These are phyloP conservation scores for Dicyrtoma fusca DNA, from an alignment of 2,888 invertebrate species.

Conservation along the genomic window DNA sequence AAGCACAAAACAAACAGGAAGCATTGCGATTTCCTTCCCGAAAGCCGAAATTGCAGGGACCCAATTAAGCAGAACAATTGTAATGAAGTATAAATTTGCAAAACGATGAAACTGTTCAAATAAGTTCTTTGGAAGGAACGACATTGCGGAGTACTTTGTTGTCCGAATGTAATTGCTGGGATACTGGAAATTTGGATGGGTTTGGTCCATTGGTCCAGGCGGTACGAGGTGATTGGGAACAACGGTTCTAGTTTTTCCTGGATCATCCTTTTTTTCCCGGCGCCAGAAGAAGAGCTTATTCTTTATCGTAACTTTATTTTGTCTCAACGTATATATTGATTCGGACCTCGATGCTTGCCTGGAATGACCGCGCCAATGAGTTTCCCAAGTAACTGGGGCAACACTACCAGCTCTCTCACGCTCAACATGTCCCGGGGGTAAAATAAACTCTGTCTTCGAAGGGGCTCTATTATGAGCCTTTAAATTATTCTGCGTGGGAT, in stretches of 20 bases:
- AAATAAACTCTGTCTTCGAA: slow-evolving; percentile 85
- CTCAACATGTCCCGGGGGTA: slow-evolving; percentile 84
- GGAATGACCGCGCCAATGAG: slow-evolving; percentile 70
- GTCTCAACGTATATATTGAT: slow-evolving; percentile 83
- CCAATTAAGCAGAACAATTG: slow-evolving; percentile 95
- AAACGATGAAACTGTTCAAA: slow-evolving; percentile 97
- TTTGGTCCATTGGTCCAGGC: slow-evolving; percentile 74
- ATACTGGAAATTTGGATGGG: slow-evolving; percentile 82
- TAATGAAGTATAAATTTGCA: slow-evolving; percentile 96
- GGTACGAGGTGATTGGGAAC: slow-evolving; percentile 85
- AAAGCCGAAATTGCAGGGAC: slow-evolving; percentile 92
- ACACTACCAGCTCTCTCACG: slow-evolving; percentile 58
- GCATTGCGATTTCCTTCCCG: slow-evolving; percentile 93
- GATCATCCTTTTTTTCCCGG: slow-evolving; percentile 60
- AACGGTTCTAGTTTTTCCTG: slow-evolving; percentile 68
- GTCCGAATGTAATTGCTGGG: slow-evolving; percentile 85
- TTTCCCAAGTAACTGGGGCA: slow-evolving; percentile 58
- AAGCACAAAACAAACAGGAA: slow-evolving; percentile 91
- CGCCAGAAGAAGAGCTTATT: slow-evolving; percentile 58
- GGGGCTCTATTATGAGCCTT: slow-evolving; percentile 79
- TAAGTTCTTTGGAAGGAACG: slow-evolving; percentile 93
- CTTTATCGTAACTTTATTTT: slow-evolving; percentile 61
- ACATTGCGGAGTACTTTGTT: slow-evolving; percentile 90
- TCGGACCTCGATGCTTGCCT: slow-evolving; percentile 88
- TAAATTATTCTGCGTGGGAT: slow-evolving; percentile 59